Conservation (phyloP, 2,888 invertebrate genomes). For the Podotricha telesiphe region DNA sequence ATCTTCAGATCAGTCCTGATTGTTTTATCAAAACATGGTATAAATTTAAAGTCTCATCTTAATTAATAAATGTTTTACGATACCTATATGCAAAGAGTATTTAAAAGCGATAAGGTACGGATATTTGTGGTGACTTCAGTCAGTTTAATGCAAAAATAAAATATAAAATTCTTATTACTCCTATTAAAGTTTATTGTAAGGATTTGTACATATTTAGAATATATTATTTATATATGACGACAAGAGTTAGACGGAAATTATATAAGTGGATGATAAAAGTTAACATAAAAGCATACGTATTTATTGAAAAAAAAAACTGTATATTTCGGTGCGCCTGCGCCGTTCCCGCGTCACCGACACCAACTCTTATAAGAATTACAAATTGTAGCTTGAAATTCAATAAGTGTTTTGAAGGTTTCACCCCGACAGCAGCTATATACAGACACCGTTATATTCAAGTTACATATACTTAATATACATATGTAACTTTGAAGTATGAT, state of each 20-base stretch:
- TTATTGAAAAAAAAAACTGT: slow-evolving; percentile 37
- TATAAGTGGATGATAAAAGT: slow-evolving; percentile 5
- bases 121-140: too few relatives aligned
- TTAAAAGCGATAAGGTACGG: not conserved
- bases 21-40: not conserved
- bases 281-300: slow-evolving; percentile 25
- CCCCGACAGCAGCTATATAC: slow-evolving; percentile 40
- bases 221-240: too few relatives aligned
- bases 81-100: not conserved
- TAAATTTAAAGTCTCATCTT: too few relatives aligned
- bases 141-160: too few relatives aligned
- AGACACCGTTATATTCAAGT: slow-evolving; percentile 47
- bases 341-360: slow-evolving; percentile 44
- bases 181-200: too few relatives aligned
- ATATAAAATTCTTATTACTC: too few relatives aligned
- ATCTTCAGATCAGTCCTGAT: not conserved
- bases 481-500: not conserved
- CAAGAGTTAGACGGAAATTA: not conserved
- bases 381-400: slow-evolving; percentile 58
- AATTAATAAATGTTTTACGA: not conserved
- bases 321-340: slow-evolving; percentile 36
- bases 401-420: slow-evolving; percentile 54
- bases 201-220: too few relatives aligned
- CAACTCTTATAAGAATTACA: slow-evolving; percentile 56
- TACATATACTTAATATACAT: not conserved